A percentile compares a stretch with the other conserved stretches of the same genome.
These are phyloP conservation scores for Apamea anceps DNA, from an alignment of 2,888 invertebrate genomes.

Conservation along the genomic window DNA sequence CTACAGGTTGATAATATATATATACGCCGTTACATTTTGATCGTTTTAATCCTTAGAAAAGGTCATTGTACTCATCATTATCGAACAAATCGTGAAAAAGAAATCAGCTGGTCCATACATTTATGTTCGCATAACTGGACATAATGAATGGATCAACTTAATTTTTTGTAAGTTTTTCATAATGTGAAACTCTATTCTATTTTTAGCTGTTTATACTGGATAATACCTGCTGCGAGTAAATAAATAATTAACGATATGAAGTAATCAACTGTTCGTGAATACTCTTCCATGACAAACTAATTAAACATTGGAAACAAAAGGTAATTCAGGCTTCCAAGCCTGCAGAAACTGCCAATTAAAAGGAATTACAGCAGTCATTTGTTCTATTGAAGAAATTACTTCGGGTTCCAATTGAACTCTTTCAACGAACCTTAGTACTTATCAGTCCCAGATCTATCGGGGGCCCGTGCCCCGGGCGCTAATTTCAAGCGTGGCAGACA, in stretches of 20 bases:
- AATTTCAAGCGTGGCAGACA: no score
- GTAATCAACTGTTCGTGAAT: not conserved
- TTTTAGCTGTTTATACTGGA: slow-evolving; percentile 5
- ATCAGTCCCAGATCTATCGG: no score
- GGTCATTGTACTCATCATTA: no score
- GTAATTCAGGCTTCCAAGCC: not conserved
- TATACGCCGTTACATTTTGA: no score
- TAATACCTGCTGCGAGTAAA: not conserved
- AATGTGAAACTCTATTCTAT: not conserved
- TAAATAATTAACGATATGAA: slow-evolving; percentile 1
- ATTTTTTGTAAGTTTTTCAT: no score
- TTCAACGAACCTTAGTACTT: not conserved
- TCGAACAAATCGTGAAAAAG: no score
- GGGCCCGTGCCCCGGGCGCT: no score
- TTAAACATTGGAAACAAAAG: slow-evolving; percentile 13
- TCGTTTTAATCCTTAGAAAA: no score
- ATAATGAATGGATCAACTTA: no score
- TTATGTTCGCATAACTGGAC: no score
- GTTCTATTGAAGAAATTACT: not conserved
- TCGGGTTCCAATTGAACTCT: not conserved
- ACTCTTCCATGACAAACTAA: not conserved
- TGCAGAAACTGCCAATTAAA: slow-evolving; percentile 1
- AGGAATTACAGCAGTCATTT: not conserved
- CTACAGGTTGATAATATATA: not conserved
- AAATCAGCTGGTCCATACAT: no score